Conservation (phyloP, 2,888 invertebrate species). For the Boloria euphrosyne region DNA sequence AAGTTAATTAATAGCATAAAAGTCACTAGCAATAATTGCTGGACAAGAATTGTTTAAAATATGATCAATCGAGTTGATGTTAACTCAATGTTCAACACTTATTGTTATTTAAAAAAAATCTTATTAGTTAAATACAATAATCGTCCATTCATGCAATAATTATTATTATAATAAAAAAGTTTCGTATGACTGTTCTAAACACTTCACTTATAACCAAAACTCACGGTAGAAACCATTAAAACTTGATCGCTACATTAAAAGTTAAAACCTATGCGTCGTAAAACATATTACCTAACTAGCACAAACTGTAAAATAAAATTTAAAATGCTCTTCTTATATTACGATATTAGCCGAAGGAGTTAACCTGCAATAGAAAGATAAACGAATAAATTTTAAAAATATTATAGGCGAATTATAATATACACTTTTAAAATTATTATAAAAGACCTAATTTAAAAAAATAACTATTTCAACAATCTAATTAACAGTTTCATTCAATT, state of each 20-base stretch:
- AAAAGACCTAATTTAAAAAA: background rate
- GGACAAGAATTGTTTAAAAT: no score
- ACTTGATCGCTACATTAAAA: constrained; percentile 13
- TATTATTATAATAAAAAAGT: no score
- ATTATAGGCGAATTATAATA: background rate
- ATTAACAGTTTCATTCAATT: no score
- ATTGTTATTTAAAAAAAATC: no score
- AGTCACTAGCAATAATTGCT: no score
- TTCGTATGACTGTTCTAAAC: background rate
- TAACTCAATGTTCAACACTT: no score
- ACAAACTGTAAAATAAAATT: constrained; percentile 41
- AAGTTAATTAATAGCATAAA: no score
- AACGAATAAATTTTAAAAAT: background rate
- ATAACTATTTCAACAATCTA: no score
- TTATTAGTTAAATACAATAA: no score
- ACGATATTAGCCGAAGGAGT: background rate
- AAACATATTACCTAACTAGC: constrained; percentile 41
- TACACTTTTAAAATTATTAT: background rate
- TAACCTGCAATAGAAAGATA: constrained; percentile 20
- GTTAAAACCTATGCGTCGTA: constrained; percentile 22
- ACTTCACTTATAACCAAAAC: background rate
- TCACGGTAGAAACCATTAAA: constrained; percentile 4
- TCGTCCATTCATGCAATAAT: no score
- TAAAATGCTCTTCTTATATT: constrained; percentile 36
- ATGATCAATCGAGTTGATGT: no score